These are phyloP conservation scores for Pardosa pseudoannulata DNA, from an alignment of 2,888 invertebrate species.

Conservation along the genomic window DNA sequence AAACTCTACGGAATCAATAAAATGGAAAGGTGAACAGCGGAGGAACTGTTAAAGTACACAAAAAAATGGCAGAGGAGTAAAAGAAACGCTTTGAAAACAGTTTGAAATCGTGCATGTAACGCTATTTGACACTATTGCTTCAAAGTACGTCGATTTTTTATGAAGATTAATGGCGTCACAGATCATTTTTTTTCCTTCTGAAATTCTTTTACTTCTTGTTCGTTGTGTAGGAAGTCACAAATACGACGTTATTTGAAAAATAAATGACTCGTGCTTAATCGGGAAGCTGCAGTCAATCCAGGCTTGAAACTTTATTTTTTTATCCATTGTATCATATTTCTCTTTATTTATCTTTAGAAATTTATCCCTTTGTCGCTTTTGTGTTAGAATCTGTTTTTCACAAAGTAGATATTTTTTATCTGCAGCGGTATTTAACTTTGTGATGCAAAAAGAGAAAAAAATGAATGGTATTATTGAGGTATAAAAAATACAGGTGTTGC, in stretches of 20 bases:
- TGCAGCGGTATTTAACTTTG: no score
- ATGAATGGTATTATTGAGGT: no score
- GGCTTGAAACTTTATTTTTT: neutral
- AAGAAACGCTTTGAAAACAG: neutral
- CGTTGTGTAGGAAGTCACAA: neutral
- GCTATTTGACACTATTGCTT: constrained; percentile 1
- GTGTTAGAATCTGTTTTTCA: neutral
- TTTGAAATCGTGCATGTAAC: constrained; percentile 10
- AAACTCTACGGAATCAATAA: neutral
- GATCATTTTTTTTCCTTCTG: neutral
- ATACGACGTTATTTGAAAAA: constrained; percentile 1
- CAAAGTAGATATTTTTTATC: neutral
- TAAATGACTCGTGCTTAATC: neutral
- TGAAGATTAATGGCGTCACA: neutral
- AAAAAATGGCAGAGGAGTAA: neutral
- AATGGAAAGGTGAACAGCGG: neutral
- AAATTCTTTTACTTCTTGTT: neutral
- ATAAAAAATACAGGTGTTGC: no score
- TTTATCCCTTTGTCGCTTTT: neutral
- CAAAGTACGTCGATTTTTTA: constrained; percentile 1
- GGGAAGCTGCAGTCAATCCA: neutral
- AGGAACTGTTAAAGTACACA: neutral
- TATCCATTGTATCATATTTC: neutral
- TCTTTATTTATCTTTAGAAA: neutral
- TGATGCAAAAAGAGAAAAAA: no score